A percentile compares a stretch with the other conserved stretches of the same genome.
Evolutionary conservation across 2,888 invertebrate genomes (phyloP).

Genomic region (Drosophila borborema): DNA sequence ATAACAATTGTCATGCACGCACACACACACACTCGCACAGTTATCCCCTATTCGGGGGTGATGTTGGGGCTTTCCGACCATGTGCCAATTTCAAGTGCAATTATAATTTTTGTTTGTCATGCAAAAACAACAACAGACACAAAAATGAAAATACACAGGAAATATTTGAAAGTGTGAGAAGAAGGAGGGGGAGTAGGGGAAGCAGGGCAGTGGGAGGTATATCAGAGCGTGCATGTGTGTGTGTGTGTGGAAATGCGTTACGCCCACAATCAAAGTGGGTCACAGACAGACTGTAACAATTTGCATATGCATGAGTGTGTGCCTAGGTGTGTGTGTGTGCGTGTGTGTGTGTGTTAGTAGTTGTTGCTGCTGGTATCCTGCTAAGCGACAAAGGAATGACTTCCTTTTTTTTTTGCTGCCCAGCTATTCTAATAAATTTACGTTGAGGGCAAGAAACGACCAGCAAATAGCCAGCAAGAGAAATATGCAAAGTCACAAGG

Average conservation of each 20-base stretch:
- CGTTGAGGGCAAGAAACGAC: constrained; percentile 36
- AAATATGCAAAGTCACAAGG: constrained; percentile 74
- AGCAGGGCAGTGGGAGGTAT: background rate
- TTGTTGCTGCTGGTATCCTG: constrained; percentile 37
- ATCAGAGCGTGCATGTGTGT: background rate
- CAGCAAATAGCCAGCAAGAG: constrained; percentile 50
- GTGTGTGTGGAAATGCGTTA: constrained; percentile 35
- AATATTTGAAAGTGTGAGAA: constrained; percentile 26
- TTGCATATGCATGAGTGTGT: constrained; percentile 73
- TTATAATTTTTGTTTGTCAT: constrained; percentile 79
- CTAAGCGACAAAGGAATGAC: constrained; percentile 48
- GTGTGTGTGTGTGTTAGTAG: constrained; percentile 40
- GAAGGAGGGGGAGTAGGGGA: no score
- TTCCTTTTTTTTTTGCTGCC: constrained; percentile 49
- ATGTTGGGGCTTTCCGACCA: background rate
- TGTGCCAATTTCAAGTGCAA: constrained; percentile 77
- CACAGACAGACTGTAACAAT: constrained; percentile 55
- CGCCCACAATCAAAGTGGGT: constrained; percentile 76
- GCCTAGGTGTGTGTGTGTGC: constrained; percentile 12
- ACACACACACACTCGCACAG: background rate
- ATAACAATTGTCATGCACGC: constrained; percentile 57
- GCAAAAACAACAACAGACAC: constrained; percentile 66
- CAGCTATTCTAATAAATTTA: constrained; percentile 73
- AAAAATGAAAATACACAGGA: constrained; percentile 55
- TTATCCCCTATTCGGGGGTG: background rate